phyloP scores from a whole-genome alignment of 1,140 invertebrate genomes.

The Hormaphis cornu region DNA sequence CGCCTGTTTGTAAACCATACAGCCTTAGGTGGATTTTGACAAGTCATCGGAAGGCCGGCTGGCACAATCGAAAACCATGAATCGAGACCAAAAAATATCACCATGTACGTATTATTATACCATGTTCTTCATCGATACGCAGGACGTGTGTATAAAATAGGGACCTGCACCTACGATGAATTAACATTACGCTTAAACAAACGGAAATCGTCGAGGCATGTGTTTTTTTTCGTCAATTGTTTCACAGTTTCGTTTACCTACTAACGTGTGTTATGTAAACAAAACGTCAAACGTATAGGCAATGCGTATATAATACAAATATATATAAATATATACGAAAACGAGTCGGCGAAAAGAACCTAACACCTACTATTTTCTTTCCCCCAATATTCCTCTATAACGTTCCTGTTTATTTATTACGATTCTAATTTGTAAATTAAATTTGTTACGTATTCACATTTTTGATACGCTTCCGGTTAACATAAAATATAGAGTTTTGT shows the following conservation, averaged over 20 bases:
- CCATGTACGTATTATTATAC: too few species aligned
- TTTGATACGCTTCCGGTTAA: slow-evolving; percentile 3
- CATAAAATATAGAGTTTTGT: neutral
- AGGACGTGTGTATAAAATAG: too few species aligned
- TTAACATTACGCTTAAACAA: neutral
- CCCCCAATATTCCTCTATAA: neutral
- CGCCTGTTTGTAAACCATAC: too few species aligned
- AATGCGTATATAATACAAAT: too few species aligned
- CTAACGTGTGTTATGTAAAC: too few species aligned
- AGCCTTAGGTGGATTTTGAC: too few species aligned
- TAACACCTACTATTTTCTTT: neutral
- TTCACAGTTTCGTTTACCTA: neutral
- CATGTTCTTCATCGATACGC: too few species aligned
- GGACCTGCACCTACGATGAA: neutral
- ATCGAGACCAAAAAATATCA: too few species aligned
- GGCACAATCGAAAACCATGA: too few species aligned
- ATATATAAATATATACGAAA: too few species aligned
- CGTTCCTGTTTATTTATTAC: neutral
- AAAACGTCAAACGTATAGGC: neutral
- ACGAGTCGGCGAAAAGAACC: neutral
- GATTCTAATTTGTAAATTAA: neutral
- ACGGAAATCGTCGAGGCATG: neutral
- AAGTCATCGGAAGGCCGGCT: too few species aligned
- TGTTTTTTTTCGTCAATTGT: too few species aligned
- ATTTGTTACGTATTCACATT: slow-evolving; percentile 13